These are phyloP conservation scores for Prorops nasuta DNA, from an alignment of 1,140 invertebrate genomes.

Conservation along the genomic window DNA sequence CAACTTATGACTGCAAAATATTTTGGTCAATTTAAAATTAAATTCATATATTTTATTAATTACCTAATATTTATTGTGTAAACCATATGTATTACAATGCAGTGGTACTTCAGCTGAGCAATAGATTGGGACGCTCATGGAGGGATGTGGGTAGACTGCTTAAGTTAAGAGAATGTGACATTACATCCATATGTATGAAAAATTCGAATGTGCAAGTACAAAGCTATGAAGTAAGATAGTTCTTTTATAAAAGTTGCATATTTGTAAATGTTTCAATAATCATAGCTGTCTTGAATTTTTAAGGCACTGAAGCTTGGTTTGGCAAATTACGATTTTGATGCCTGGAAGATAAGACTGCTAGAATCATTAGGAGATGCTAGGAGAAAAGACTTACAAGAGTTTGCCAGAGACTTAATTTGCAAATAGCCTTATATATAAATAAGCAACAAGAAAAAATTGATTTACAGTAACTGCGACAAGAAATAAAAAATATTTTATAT, in stretches of 20 bases:
- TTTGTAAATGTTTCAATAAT: slow-evolving; percentile 5
- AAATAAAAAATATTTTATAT: too few relatives aligned
- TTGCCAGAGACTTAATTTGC: slow-evolving; percentile 34
- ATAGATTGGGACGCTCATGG: slow-evolving; percentile 58
- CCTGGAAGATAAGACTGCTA: slow-evolving; percentile 39
- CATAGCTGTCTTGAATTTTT: slow-evolving; percentile 12
- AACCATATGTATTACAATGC: too few relatives aligned
- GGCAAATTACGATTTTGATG: slow-evolving; percentile 13
- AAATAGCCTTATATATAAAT: too few relatives aligned
- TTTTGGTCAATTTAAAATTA: too few relatives aligned
- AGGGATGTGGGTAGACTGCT: slow-evolving; percentile 57
- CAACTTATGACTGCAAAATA: too few relatives aligned
- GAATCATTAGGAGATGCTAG: slow-evolving; percentile 37
- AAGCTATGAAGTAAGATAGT: slow-evolving; percentile 29
- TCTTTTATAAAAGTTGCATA: slow-evolving; percentile 1
- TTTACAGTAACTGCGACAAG: too few relatives aligned
- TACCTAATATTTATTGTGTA: too few relatives aligned
- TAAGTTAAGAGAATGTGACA: slow-evolving; percentile 53
- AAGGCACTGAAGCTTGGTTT: slow-evolving; percentile 39
- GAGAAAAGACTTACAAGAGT: slow-evolving; percentile 40
- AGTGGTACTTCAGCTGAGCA: too few relatives aligned
- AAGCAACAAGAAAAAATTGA: too few relatives aligned
- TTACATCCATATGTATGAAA: slow-evolving; percentile 54
- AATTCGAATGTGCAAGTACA: slow-evolving; percentile 28
- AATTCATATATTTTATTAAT: too few relatives aligned